Conservation (phyloP, 2,888 invertebrate species). For the Heliconius cydno region DNA sequence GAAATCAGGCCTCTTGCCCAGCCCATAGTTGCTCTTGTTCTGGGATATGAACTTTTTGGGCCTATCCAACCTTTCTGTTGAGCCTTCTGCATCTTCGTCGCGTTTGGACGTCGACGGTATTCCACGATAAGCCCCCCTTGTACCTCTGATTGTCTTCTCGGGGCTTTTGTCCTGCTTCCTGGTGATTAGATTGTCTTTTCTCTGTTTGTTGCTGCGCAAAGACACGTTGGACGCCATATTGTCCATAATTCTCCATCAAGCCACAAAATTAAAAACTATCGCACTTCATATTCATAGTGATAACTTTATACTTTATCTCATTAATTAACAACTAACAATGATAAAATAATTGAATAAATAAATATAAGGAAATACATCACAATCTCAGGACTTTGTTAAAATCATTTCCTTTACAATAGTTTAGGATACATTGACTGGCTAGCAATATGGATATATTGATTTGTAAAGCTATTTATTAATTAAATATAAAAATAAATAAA, state of each 20-base stretch:
- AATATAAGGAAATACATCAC: conserved; percentile 46
- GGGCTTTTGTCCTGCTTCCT: conserved; percentile 81
- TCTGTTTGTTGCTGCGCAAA: conserved; percentile 71
- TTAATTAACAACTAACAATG: conserved; percentile 46
- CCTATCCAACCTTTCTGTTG: conserved; percentile 78
- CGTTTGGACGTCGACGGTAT: conserved; percentile 75
- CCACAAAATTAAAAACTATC: conserved; percentile 44
- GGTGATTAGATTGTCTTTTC: conserved; percentile 80
- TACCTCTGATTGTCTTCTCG: conserved; percentile 79
- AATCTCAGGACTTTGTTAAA: conserved; percentile 45
- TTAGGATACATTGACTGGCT: conserved; percentile 52
- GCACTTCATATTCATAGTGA: conserved; percentile 51
- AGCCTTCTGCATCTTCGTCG: conserved; percentile 73
- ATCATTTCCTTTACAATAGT: conserved; percentile 46
- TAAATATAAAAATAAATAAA: conserved; percentile 67
- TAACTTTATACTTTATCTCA: conserved; percentile 46
- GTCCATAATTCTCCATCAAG: conserved; percentile 75
- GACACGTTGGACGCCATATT: conserved; percentile 78
- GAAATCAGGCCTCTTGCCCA: conserved; percentile 79
- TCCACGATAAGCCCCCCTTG: conserved; percentile 75
- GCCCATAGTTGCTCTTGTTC: conserved; percentile 74
- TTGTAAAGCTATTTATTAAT: conserved; percentile 63
- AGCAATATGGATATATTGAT: conserved; percentile 58
- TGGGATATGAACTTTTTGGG: conserved; percentile 80
- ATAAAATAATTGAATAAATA: conserved; percentile 49